A percentile compares a stretch with the other conserved stretches of the same genome.
Evolutionary conservation across 1,140 invertebrate genomes (phyloP).

Genomic region (Leucophenga varia): DNA sequence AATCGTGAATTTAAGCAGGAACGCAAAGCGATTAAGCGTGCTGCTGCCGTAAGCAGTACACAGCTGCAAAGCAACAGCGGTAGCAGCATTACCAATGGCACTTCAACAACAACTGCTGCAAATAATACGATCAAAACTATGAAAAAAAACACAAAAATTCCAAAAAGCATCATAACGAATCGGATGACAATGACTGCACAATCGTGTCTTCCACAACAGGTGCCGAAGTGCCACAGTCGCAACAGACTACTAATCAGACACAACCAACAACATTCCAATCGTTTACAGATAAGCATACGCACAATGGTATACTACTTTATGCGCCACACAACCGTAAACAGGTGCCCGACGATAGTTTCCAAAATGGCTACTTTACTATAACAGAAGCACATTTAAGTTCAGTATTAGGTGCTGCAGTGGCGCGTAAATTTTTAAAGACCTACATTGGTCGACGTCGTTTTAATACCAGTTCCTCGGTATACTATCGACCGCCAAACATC

Average conservation of each 20-base stretch:
- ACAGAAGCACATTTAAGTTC: conserved; percentile 28
- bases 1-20: conserved; percentile 8
- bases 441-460: conserved; percentile 34
- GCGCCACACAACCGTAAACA: conserved; percentile 9
- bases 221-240: neutral
- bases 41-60: neutral
- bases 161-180: neutral
- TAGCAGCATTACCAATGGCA: too few relatives aligned
- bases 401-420: conserved; percentile 31
- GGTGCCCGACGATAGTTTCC: conserved; percentile 3
- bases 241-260: conserved; percentile 4
- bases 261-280: neutral
- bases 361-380: conserved; percentile 21
- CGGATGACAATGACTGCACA: conserved; percentile 33
- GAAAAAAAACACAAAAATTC: neutral
- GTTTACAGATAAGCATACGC: conserved; percentile 10
- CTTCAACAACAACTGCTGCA: neutral
- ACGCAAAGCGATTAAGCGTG: neutral
- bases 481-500: conserved; percentile 32
- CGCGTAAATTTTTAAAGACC: conserved; percentile 36
- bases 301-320: conserved; percentile 38
- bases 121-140: neutral
- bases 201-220: conserved; percentile 39
- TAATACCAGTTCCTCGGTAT: conserved; percentile 32
- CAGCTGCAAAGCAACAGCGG: conserved; percentile 3